Conservation (phyloP, 2,797 vertebrate genomes). For the Taenioides sp. region DNA sequence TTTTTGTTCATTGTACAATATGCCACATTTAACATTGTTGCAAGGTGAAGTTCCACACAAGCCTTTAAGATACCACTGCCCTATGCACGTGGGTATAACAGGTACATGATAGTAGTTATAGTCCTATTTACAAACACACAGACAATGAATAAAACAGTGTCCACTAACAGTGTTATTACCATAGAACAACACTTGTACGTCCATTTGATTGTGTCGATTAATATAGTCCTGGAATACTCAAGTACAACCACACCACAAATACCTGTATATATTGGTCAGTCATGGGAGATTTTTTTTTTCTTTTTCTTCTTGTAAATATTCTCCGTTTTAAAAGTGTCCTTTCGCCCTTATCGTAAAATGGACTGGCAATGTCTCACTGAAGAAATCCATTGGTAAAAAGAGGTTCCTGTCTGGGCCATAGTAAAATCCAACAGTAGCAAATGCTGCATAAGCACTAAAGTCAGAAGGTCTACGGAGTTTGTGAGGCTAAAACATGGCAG, state of each 20-base stretch:
- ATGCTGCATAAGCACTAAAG: slow-evolving; percentile 87
- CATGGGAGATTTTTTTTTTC: slow-evolving; percentile 65
- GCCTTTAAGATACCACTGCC: slow-evolving; percentile 77
- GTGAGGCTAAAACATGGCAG: slow-evolving; percentile 87
- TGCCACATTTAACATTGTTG: slow-evolving; percentile 75
- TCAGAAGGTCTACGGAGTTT: slow-evolving; percentile 88
- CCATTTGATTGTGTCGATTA: slow-evolving; percentile 91
- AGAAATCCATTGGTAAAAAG: slow-evolving; percentile 62
- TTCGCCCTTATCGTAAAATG: slow-evolving; percentile 51
- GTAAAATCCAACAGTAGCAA: slow-evolving; percentile 77
- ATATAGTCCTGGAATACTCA: slow-evolving; percentile 93
- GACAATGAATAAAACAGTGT: slow-evolving; percentile 93
- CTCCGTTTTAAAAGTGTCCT: slow-evolving; percentile 54
- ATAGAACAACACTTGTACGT: slow-evolving; percentile 87
- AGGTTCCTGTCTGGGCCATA: slow-evolving; percentile 74
- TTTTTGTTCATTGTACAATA: slow-evolving; percentile 78
- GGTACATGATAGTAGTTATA: slow-evolving; percentile 95
- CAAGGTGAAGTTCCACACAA: slow-evolving; percentile 55
- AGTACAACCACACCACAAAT: slow-evolving; percentile 92
- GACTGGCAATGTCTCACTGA: slow-evolving; percentile 59
- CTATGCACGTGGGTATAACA: slow-evolving; percentile 88
- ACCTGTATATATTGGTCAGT: slow-evolving; percentile 89
- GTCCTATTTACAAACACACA: slow-evolving; percentile 98
- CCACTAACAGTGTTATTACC: slow-evolving; percentile 90
- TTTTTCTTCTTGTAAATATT: slow-evolving; percentile 72